A percentile compares a stretch with the other conserved stretches of the same genome.
These are phyloP conservation scores for Allobates femoralis DNA, from an alignment of 2,797 vertebrate species.

Conservation along the genomic window DNA sequence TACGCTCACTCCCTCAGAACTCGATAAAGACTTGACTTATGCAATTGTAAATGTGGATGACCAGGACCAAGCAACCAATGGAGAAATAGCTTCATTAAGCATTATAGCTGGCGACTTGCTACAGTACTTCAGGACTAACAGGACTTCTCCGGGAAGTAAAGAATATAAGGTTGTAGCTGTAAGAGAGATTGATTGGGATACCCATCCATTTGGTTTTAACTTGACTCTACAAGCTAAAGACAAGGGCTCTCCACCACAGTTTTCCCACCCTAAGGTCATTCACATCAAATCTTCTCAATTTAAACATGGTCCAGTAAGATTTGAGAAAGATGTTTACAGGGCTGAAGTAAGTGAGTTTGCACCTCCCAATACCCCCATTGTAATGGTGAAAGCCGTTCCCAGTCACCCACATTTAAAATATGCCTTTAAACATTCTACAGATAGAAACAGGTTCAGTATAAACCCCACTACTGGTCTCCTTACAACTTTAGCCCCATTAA, in stretches of 20 bases:
- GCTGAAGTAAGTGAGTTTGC: constrained; percentile 94
- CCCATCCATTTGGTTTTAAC: constrained; percentile 91
- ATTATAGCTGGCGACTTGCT: constrained; percentile 92
- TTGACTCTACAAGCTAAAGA: constrained; percentile 97
- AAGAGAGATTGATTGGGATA: constrained; percentile 89
- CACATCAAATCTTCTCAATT: constrained; percentile 87
- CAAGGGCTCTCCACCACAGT: constrained; percentile 91
- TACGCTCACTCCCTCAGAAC: constrained; percentile 81
- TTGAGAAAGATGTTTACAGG: constrained; percentile 89
- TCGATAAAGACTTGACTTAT: constrained; percentile 87
- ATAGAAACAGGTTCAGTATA: constrained; percentile 84
- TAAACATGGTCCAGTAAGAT: constrained; percentile 85
- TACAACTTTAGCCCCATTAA: constrained; percentile 85
- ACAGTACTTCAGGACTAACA: constrained; percentile 90
- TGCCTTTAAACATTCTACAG: constrained; percentile 82
- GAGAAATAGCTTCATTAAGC: constrained; percentile 91
- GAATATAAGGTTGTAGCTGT: constrained; percentile 93
- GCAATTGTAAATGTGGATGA: constrained; percentile 92
- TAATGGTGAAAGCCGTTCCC: constrained; percentile 88
- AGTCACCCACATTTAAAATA: constrained; percentile 88
- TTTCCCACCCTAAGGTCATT: constrained; percentile 91
- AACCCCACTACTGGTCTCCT: constrained; percentile 92
- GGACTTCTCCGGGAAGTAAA: constrained; percentile 90
- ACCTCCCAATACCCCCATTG: constrained; percentile 89
- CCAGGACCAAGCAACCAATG: constrained; percentile 89